Evolutionary conservation across 2,888 invertebrate species (phyloP).

Genomic region (Sphaerophoria taeniata): DNA sequence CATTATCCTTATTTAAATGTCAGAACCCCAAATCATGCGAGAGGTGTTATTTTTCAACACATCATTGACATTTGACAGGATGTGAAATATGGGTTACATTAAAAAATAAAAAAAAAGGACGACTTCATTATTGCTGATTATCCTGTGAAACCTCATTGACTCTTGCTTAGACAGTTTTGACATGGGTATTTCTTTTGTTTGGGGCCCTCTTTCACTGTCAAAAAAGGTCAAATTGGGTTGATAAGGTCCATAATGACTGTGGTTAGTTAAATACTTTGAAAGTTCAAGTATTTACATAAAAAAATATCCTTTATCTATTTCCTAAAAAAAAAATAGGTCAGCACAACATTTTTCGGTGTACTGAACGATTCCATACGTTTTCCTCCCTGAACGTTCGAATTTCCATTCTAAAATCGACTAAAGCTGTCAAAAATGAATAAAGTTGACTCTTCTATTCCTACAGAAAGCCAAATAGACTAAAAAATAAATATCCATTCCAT

Average conservation of each 20-base stretch:
- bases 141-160: neutral
- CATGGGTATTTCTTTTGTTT: neutral
- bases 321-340: no score
- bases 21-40: neutral
- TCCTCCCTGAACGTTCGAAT: no score
- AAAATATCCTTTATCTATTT: no score
- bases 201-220: no score
- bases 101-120: neutral
- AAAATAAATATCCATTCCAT: neutral
- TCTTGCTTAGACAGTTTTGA: neutral
- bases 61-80: neutral
- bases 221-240: no score
- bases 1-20: neutral
- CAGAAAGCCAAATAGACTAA: neutral
- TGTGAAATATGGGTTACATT: neutral
- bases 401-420: neutral
- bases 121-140: neutral
- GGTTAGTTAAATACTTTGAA: no score
- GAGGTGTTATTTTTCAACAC: neutral
- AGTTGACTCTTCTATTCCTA: slow-evolving; percentile 6
- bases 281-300: no score
- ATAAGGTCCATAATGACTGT: no score
- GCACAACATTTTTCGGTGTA: no score
- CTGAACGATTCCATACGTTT: no score
- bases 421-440: neutral